Evolutionary conservation across 2,797 vertebrate species (phyloP).

Genomic region (Pseudochirops cupreus): DNA sequence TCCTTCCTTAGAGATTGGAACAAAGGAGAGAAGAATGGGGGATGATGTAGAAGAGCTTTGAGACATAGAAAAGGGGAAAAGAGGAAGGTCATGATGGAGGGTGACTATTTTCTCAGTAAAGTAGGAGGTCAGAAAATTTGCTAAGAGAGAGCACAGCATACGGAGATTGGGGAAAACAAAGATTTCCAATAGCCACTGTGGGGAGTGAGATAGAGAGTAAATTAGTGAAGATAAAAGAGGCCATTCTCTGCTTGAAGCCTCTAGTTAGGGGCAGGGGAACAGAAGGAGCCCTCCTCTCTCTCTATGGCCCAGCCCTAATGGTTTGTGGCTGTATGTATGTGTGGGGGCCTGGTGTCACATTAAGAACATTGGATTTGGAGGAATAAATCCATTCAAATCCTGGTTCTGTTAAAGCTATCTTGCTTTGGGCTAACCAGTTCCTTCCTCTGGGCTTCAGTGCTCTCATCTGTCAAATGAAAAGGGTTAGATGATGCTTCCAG

Average conservation of each 20-base stretch:
- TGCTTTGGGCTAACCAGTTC: background rate
- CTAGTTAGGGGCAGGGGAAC: background rate
- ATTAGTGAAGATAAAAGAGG: background rate
- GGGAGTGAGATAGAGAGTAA: background rate
- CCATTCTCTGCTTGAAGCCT: background rate
- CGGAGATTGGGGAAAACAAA: background rate
- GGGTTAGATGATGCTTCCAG: background rate
- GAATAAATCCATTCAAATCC: background rate
- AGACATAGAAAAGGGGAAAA: background rate
- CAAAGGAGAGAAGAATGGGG: background rate
- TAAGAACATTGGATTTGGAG: background rate
- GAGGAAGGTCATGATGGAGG: background rate
- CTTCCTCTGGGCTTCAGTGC: background rate
- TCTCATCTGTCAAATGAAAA: background rate
- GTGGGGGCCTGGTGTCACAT: background rate
- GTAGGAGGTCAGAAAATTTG: background rate
- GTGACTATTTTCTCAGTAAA: background rate
- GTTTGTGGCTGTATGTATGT: background rate
- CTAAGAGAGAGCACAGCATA: background rate
- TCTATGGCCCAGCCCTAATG: background rate
- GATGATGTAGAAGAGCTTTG: background rate
- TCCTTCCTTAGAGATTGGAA: background rate
- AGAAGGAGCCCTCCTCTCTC: background rate
- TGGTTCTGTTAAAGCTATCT: background rate
- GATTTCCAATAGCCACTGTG: background rate